Evolutionary conservation across 64 coral and sea anemone species (phyloP), one percentile per base, ranked within the genome.

Genomic region (Montipora foliosa): DNA sequence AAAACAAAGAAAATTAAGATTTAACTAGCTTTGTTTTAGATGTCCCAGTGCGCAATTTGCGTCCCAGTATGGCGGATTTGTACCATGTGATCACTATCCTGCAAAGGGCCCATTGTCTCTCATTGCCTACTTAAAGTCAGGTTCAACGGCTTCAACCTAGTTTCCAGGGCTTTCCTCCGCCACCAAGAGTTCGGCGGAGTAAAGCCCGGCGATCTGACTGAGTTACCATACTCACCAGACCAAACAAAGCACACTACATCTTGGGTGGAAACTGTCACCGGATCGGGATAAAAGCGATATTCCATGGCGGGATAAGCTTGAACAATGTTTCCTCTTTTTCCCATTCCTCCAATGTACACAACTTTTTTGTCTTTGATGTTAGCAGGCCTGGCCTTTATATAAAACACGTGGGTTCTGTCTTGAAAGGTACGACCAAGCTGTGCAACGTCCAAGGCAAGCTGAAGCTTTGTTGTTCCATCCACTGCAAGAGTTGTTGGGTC

Each of bases 271-370:
- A 90, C 88, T 20, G 76, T 49, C 14, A 90, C 45, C 9, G 59
- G 76, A 29, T 90, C 88, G 22, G 75, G 88, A 68, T 13, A 15
- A 76, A 90, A 90, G 58, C 88, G 88, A 90, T 90, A 90, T 80
- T 90, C 88, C 88, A 90, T 90, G 58, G 88, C 88, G 75, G 88
- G 88, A 90, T 90, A 90, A 80, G 88, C 49, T 53, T 90, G 88
- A 6, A 90, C 88, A 24, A 90, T 90, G 44, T 90, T 90, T 24
- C 88, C 88, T 80, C 88, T 90, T 60, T 90, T 90, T 68, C 88
- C 88, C 88, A 90, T 90, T 79, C 88, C 88, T 70, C 75, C 88
- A 17, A 90, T 90, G 46, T 90, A 90, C 24, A 79, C n/a, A 44
- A 90, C 58, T 20, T 17, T 79, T 2, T 60, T 24, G n/a, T 52